Evolutionary conservation across 2,113 vertebrate genomes (phyloP).

Genomic region (Pedionomus torquatus): DNA sequence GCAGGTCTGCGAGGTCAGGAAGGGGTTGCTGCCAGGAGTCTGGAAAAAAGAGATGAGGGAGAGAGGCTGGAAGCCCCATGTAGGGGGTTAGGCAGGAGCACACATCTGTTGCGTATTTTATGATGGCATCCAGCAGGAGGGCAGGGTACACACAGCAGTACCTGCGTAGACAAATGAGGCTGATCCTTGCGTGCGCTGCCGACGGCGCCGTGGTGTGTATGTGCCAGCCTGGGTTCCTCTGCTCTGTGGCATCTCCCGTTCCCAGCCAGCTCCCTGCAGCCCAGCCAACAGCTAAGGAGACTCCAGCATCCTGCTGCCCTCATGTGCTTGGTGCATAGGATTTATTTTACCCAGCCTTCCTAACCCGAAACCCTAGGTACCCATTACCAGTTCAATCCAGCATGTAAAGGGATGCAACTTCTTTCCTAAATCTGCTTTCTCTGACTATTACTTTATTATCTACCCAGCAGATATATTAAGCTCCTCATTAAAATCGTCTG

Average conservation of each 20-base stretch:
- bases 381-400: neutral
- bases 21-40: neutral
- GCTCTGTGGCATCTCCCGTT: fast-evolving
- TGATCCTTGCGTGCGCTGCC: neutral
- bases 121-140: neutral
- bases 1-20: neutral
- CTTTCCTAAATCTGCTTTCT: neutral
- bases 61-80: neutral
- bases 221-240: neutral
- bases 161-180: neutral
- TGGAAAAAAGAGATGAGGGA: neutral
- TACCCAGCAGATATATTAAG: neutral
- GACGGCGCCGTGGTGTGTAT: neutral
- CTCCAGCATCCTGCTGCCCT: neutral
- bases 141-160: neutral
- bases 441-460: neutral
- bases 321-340: fast-evolving
- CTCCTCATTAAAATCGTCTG: neutral
- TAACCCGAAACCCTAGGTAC: neutral
- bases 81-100: neutral
- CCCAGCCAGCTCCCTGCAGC: neutral
- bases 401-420: neutral
- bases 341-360: neutral
- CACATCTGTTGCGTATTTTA: neutral
- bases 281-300: neutral